Evolutionary conservation across 2,797 vertebrate species (phyloP).

Genomic region (Scleropages formosus): DNA sequence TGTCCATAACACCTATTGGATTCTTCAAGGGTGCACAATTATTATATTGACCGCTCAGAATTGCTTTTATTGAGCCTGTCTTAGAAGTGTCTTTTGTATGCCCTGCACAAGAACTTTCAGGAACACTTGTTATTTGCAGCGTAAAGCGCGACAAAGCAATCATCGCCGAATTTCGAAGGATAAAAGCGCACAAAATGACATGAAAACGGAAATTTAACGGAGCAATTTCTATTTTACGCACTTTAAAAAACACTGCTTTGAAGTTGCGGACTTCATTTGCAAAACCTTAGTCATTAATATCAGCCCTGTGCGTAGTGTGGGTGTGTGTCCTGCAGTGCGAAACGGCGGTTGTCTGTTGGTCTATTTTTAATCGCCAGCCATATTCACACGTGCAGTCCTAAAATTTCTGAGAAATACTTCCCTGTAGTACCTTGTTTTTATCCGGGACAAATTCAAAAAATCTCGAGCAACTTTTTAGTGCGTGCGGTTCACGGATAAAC

Average conservation of each 20-base stretch:
- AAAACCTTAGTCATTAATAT: neutral
- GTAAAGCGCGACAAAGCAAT: neutral
- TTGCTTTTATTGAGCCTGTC: constrained; percentile 29
- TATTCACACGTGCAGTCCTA: neutral
- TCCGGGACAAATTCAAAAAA: neutral
- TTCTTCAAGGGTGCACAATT: constrained; percentile 29
- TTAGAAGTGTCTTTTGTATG: constrained; percentile 22
- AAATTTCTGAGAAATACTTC: neutral
- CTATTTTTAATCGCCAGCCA: too few species aligned
- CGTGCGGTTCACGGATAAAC: neutral
- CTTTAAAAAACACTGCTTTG: neutral
- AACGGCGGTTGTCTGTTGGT: too few species aligned
- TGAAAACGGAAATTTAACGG: constrained; percentile 2
- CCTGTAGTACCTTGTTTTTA: neutral
- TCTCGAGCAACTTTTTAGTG: too few species aligned
- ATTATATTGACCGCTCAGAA: constrained; percentile 29
- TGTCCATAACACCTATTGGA: constrained; percentile 29
- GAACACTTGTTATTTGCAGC: constrained; percentile 18
- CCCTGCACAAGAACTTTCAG: neutral
- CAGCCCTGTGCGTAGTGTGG: neutral
- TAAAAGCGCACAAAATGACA: neutral
- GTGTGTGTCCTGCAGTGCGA: too few species aligned
- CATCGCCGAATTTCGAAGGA: constrained; percentile 13
- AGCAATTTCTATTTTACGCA: neutral
- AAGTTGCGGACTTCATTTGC: neutral